Percentiles rank a stretch among this genome's conserved stretches.
Conservation (phyloP, 2,797 vertebrate species). For the Notamacropus eugenii region DNA sequence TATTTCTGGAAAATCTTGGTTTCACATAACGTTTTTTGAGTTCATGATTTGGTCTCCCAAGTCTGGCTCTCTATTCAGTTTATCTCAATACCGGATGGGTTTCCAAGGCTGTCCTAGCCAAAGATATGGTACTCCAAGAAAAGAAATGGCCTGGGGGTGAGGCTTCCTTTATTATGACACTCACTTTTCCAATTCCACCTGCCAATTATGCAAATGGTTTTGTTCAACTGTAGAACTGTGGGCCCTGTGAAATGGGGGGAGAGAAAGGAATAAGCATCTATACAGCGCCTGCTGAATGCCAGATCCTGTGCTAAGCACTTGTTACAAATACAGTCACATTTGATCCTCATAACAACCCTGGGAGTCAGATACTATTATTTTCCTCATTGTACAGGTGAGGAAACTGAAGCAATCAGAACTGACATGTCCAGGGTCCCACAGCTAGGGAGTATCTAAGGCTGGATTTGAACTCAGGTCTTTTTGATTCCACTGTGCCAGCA, state of each 20-base stretch:
- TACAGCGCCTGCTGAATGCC: neutral
- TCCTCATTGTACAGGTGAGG: neutral
- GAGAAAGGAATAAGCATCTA: neutral
- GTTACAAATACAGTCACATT: neutral
- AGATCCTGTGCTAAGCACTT: neutral
- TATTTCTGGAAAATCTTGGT: neutral
- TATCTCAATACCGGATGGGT: fast-evolving
- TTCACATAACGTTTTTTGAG: neutral
- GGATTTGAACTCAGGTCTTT: neutral
- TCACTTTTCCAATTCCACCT: neutral
- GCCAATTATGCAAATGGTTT: neutral
- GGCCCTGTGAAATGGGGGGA: neutral
- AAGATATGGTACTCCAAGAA: too few relatives aligned
- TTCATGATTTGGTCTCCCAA: neutral
- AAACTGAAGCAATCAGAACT: neutral
- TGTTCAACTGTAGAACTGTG: neutral
- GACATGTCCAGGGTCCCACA: neutral
- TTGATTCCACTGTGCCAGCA: neutral
- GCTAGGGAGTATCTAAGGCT: neutral
- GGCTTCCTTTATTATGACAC: neutral
- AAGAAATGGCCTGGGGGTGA: neutral
- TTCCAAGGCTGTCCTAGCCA: neutral
- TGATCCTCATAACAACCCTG: neutral
- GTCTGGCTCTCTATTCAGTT: neutral
- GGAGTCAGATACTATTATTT: neutral